These are phyloP conservation scores for Steatornis caripensis DNA, from an alignment of 2,113 vertebrate genomes.

Conservation along the genomic window DNA sequence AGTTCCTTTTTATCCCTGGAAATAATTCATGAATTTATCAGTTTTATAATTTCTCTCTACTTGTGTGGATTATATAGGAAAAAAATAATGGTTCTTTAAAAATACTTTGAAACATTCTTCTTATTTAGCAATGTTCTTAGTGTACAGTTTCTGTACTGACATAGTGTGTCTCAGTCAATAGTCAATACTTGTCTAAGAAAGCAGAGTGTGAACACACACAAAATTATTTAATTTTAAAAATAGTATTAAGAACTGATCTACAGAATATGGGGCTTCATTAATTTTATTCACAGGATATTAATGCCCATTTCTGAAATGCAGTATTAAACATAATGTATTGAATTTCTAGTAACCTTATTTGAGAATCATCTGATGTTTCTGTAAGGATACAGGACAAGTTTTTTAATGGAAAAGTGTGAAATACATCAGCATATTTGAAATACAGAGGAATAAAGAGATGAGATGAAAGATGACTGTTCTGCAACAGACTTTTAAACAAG, in stretches of 20 bases:
- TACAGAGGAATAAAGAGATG: background rate
- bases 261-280: background rate
- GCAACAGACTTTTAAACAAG: background rate
- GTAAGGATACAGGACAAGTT: background rate
- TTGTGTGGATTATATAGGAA: background rate
- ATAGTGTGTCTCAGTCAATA: background rate
- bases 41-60: conserved; percentile 33
- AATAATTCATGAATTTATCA: background rate
- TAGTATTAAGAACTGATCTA: background rate
- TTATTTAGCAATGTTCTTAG: background rate
- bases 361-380: background rate
- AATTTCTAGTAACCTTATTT: background rate
- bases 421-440: background rate
- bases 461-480: background rate
- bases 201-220: background rate
- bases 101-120: background rate
- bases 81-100: background rate
- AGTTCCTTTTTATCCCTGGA: background rate
- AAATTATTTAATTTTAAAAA: conserved; percentile 3
- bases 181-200: background rate
- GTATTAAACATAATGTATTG: background rate
- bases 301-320: background rate
- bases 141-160: background rate
- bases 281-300: conserved; percentile 6
- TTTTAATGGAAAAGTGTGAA: background rate